Evolutionary conservation across 2,888 invertebrate species (phyloP).

Genomic region (Chrysolina americana): DNA sequence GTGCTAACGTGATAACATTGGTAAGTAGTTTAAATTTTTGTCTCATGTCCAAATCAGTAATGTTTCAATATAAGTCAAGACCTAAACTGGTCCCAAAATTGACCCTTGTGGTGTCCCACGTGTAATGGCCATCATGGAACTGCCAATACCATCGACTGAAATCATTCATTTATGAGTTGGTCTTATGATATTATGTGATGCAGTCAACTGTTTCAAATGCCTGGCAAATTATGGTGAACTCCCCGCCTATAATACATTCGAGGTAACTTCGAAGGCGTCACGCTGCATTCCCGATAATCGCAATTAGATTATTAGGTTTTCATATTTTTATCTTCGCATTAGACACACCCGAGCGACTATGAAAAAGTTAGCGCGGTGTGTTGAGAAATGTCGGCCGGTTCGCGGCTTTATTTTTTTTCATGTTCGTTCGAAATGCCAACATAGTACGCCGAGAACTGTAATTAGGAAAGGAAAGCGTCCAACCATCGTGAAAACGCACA

Average conservation of each 20-base stretch:
- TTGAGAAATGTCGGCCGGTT: background rate
- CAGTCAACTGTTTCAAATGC: too few relatives aligned
- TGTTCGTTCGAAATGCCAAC: background rate
- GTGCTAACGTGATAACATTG: too few relatives aligned
- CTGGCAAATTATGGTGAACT: background rate
- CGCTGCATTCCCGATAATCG: background rate
- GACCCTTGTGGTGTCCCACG: too few relatives aligned
- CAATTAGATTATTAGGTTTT: background rate
- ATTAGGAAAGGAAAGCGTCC: background rate
- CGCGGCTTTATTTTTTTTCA: background rate
- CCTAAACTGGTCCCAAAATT: too few relatives aligned
- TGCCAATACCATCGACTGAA: too few relatives aligned
- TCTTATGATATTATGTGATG: too few relatives aligned
- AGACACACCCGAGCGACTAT: background rate
- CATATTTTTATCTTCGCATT: constrained; percentile 6
- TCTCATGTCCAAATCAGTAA: too few relatives aligned
- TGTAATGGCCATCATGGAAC: too few relatives aligned
- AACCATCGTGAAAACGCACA: background rate
- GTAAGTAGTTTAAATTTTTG: too few relatives aligned
- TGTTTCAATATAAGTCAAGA: too few relatives aligned
- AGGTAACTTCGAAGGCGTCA: background rate
- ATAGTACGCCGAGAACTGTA: background rate
- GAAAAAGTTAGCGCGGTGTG: background rate
- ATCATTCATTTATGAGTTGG: too few relatives aligned
- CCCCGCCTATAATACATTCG: background rate